Evolutionary conservation across 2,113 vertebrate species (phyloP).

Genomic region (Callionymus lyra): DNA sequence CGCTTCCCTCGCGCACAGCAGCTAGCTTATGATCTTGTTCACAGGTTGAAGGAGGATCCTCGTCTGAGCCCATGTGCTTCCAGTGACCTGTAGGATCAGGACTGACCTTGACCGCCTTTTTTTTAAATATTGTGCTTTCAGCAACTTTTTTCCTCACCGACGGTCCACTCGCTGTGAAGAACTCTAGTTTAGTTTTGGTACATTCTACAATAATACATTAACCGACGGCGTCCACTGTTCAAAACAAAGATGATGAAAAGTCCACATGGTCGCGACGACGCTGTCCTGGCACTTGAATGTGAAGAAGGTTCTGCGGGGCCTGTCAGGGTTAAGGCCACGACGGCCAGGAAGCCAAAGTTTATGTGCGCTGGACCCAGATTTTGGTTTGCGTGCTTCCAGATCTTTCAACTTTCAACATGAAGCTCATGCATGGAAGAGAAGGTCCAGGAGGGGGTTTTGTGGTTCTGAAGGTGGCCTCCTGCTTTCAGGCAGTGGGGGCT

Average conservation of each 20-base stretch:
- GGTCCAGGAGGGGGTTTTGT: constrained; percentile 24
- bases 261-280: constrained; percentile 45
- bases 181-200: constrained; percentile 47
- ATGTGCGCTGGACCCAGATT: constrained; percentile 16
- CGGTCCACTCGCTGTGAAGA: constrained; percentile 16
- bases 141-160: constrained; percentile 23
- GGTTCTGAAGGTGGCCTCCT: background rate
- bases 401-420: constrained; percentile 20
- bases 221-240: constrained; percentile 25
- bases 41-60: constrained; percentile 45
- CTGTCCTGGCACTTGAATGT: constrained; percentile 62
- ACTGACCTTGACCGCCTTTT: constrained; percentile 17
- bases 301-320: constrained; percentile 58
- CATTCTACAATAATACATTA: constrained; percentile 57
- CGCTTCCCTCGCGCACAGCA: constrained; percentile 42
- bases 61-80: constrained; percentile 46
- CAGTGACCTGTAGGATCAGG: constrained; percentile 38
- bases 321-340: constrained; percentile 44
- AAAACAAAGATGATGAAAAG: constrained; percentile 22
- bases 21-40: constrained; percentile 62
- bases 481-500: background rate
- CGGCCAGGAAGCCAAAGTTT: constrained; percentile 7
- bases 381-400: background rate
- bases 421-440: constrained; percentile 23
- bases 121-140: constrained; percentile 63